These are phyloP conservation scores for Agrilus mali DNA, from an alignment of 2,888 invertebrate genomes.

Conservation along the genomic window DNA sequence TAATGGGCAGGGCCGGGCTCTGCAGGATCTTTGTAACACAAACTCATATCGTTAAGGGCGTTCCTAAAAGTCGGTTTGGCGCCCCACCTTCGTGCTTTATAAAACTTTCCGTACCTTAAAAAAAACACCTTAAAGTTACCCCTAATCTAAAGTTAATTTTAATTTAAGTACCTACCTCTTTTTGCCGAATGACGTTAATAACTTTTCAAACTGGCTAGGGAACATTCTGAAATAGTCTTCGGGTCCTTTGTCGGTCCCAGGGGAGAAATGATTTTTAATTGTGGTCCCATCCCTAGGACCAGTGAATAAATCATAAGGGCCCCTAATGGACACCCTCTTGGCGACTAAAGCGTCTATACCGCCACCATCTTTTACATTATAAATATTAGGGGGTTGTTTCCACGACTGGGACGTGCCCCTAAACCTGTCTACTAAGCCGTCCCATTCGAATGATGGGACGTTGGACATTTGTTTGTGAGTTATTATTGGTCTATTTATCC, in stretches of 20 bases:
- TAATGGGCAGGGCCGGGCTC: constrained; percentile 43
- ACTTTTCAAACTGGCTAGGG: constrained; percentile 21
- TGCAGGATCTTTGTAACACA: constrained; percentile 36
- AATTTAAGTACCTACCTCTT: too few species aligned
- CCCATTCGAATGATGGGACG: constrained; percentile 25
- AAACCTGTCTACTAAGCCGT: constrained; percentile 24
- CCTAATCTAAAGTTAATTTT: not conserved
- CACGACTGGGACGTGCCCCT: constrained; percentile 17
- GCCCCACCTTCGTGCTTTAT: constrained; percentile 24
- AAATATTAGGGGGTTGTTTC: constrained; percentile 23
- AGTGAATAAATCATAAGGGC: constrained; percentile 34
- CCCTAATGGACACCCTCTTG: constrained; percentile 23
- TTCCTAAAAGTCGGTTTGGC: constrained; percentile 34
- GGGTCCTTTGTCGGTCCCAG: constrained; percentile 17
- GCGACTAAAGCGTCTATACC: constrained; percentile 14
- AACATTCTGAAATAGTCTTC: constrained; percentile 23
- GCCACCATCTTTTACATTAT: constrained; percentile 17
- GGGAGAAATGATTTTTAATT: constrained; percentile 41
- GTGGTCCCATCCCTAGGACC: constrained; percentile 38
- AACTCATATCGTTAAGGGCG: constrained; percentile 37
- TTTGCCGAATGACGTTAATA: constrained; percentile 13
- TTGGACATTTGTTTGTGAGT: constrained; percentile 15
- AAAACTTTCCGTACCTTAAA: constrained; percentile 23
- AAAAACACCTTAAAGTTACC: not conserved
- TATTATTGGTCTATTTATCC: not conserved